phyloP scores from a whole-genome alignment of 1,140 invertebrate genomes.

The Diachasma alloeum region DNA sequence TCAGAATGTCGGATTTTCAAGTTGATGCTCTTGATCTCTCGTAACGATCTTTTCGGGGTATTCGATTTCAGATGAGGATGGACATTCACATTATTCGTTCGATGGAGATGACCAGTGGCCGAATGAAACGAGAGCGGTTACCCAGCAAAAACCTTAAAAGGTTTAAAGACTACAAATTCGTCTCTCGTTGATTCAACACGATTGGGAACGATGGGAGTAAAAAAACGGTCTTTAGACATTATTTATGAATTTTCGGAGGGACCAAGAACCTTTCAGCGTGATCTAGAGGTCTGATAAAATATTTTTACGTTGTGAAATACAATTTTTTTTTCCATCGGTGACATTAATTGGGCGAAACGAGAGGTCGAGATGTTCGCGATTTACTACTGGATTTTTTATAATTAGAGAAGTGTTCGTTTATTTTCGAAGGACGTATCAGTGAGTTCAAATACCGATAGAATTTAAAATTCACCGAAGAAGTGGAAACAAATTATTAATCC shows the following conservation, averaged over 20 bases:
- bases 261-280: neutral
- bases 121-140: neutral
- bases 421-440: neutral
- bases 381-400: neutral
- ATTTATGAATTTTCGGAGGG: slow-evolving; percentile 23
- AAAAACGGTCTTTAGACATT: slow-evolving; percentile 18
- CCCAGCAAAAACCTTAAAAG: slow-evolving; percentile 21
- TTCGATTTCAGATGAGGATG: neutral
- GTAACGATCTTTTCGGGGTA: neutral
- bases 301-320: neutral
- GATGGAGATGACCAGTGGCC: neutral
- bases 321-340: neutral
- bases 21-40: neutral
- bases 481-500: no score
- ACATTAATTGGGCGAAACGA: neutral
- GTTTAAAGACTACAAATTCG: slow-evolving; percentile 23
- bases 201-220: neutral
- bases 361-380: neutral
- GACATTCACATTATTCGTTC: neutral
- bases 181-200: neutral
- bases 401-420: neutral
- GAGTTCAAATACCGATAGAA: no score
- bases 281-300: neutral
- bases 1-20: neutral
- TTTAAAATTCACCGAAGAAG: no score